phyloP scores from a whole-genome alignment of 2,113 vertebrate species.

The Oxyura jamaicensis region DNA sequence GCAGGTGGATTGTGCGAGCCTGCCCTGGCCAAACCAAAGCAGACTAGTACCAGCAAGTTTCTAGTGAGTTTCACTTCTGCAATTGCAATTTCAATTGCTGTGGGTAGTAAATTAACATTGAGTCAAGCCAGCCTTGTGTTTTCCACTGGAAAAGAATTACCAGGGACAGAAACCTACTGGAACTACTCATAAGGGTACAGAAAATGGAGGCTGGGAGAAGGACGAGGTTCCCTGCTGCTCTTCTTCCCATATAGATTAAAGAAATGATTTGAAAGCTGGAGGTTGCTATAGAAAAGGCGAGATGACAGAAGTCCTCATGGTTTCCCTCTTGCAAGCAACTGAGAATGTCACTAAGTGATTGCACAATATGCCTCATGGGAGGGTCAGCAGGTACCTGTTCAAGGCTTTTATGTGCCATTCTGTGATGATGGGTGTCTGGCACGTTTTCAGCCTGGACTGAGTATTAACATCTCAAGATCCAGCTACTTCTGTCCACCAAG shows the following conservation, averaged over 20 bases:
- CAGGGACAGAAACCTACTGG: background rate
- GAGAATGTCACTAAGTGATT: background rate
- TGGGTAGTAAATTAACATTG: background rate
- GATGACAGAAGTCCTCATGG: background rate
- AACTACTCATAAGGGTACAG: background rate
- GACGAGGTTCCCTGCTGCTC: background rate
- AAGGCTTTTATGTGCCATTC: background rate
- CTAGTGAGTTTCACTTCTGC: background rate
- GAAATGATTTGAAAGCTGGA: background rate
- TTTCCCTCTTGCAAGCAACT: background rate
- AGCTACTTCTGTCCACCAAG: background rate
- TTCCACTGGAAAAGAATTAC: background rate
- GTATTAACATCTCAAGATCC: background rate
- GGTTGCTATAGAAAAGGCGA: background rate
- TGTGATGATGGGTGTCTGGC: background rate
- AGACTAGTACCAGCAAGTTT: background rate
- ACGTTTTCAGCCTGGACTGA: background rate
- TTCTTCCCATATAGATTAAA: background rate
- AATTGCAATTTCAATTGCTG: background rate
- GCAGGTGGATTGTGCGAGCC: background rate
- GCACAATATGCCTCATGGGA: background rate
- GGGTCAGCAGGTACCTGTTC: background rate
- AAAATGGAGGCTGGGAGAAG: background rate
- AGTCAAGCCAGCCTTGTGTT: background rate
- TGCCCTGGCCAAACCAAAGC: background rate